phyloP scores from a whole-genome alignment of 2,888 invertebrate species.

The Tachystola acroxantha region DNA sequence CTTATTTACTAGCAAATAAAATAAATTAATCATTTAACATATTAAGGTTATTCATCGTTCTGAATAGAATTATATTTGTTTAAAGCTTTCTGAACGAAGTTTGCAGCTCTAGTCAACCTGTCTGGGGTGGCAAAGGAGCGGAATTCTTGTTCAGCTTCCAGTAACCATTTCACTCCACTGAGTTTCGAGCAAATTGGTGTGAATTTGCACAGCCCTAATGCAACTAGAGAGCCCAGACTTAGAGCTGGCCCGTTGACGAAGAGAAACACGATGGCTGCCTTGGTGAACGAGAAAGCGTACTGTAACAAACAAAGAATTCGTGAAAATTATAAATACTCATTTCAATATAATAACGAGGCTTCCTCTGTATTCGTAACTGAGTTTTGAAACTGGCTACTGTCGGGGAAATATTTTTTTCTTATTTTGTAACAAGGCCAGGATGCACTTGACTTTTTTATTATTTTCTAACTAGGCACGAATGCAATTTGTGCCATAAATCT shows the following conservation, averaged over 20 bases:
- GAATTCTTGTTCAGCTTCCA: slow-evolving; percentile 40
- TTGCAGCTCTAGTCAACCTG: slow-evolving; percentile 62
- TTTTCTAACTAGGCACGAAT: too few species aligned
- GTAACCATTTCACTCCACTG: slow-evolving; percentile 42
- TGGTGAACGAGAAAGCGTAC: slow-evolving; percentile 18
- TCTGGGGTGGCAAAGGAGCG: slow-evolving; percentile 70
- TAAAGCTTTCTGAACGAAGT: slow-evolving; percentile 71
- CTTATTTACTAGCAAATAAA: slow-evolving; percentile 1
- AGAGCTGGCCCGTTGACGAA: slow-evolving; percentile 25
- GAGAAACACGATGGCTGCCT: slow-evolving; percentile 20
- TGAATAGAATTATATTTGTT: slow-evolving; percentile 54
- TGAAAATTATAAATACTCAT: too few species aligned
- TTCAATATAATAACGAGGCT: too few species aligned
- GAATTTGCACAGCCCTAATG: slow-evolving; percentile 71
- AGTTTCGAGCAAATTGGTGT: slow-evolving; percentile 74
- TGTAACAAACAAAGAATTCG: slow-evolving; percentile 18
- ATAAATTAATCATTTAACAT: not conserved
- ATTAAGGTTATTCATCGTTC: slow-evolving; percentile 6
- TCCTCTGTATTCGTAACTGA: too few species aligned
- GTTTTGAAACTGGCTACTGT: too few species aligned
- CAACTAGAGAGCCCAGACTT: slow-evolving; percentile 41
- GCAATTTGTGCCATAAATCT: too few species aligned
- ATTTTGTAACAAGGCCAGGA: too few species aligned
- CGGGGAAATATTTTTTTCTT: too few species aligned
- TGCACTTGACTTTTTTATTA: too few species aligned